phyloP scores from a whole-genome alignment of 2,888 invertebrate species.

The Andricus quercusramuli region DNA sequence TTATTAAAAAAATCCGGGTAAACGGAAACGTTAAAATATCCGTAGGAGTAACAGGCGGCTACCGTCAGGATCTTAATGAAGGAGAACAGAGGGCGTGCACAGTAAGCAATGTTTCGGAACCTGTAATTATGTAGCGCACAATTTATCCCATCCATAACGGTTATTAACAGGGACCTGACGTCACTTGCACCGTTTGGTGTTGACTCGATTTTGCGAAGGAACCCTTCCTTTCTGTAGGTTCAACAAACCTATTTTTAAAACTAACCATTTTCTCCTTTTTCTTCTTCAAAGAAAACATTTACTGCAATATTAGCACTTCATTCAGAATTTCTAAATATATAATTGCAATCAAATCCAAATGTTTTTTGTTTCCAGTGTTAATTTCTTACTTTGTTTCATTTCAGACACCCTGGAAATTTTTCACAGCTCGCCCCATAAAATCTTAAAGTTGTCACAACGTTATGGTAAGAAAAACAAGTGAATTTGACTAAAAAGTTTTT shows the following conservation, averaged over 20 bases:
- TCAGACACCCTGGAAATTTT: too few species aligned
- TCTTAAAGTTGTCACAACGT: neutral
- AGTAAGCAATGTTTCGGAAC: slow-evolving; percentile 75
- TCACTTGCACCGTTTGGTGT: slow-evolving; percentile 57
- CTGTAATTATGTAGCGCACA: slow-evolving; percentile 73
- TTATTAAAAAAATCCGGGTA: neutral
- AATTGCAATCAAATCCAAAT: too few species aligned
- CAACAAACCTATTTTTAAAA: slow-evolving; percentile 23
- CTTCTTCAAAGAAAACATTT: neutral
- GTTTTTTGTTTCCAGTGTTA: too few species aligned
- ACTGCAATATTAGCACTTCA: too few species aligned
- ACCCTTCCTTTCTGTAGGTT: slow-evolving; percentile 39
- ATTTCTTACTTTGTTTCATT: too few species aligned
- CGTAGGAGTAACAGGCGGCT: slow-evolving; percentile 74
- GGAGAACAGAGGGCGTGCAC: slow-evolving; percentile 77
- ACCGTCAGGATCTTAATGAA: slow-evolving; percentile 75
- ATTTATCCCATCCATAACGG: slow-evolving; percentile 71
- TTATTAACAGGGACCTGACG: slow-evolving; percentile 73
- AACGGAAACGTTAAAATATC: slow-evolving; percentile 11
- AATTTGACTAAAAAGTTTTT: neutral
- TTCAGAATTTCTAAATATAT: too few species aligned
- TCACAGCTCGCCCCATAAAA: neutral
- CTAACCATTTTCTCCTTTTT: neutral
- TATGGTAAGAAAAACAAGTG: neutral
- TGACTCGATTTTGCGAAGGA: slow-evolving; percentile 45